phyloP scores from a whole-genome alignment of 2,888 invertebrate genomes.

The Drosophila formosana region DNA sequence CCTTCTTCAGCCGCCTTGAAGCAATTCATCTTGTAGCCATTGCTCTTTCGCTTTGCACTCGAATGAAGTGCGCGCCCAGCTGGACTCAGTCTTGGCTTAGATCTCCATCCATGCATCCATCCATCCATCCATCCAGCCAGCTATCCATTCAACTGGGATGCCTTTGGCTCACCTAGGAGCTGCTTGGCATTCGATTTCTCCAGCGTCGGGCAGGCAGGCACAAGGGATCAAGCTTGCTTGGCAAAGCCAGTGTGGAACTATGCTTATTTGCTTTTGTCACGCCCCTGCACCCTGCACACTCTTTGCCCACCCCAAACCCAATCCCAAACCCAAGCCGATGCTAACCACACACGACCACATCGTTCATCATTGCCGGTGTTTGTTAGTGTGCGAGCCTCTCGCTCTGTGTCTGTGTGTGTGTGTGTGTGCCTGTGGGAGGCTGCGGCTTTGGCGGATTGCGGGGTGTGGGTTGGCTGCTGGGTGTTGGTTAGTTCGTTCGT shows the following conservation, averaged over 20 bases:
- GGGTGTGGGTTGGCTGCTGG: slow-evolving; percentile 7
- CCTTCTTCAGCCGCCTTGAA: slow-evolving; percentile 36
- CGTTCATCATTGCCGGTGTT: slow-evolving; percentile 81
- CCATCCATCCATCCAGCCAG: slow-evolving; percentile 15
- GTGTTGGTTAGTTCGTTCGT: slow-evolving; percentile 54
- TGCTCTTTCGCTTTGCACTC: slow-evolving; percentile 28
- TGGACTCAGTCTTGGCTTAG: slow-evolving; percentile 21
- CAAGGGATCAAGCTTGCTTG: slow-evolving; percentile 51
- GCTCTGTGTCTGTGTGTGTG: slow-evolving; percentile 46
- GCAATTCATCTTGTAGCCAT: slow-evolving; percentile 68
- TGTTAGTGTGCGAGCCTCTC: slow-evolving; percentile 50
- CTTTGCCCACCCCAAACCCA: slow-evolving; percentile 7
- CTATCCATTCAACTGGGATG: slow-evolving; percentile 16
- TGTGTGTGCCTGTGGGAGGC: slow-evolving; percentile 49
- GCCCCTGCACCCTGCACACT: slow-evolving; percentile 41
- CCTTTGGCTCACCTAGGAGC: slow-evolving; percentile 29
- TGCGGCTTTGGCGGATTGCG: slow-evolving; percentile 12
- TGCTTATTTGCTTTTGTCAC: slow-evolving; percentile 69
- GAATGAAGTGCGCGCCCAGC: slow-evolving; percentile 43
- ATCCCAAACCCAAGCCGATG: slow-evolving; percentile 56
- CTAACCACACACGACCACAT: slow-evolving; percentile 81
- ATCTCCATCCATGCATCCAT: slow-evolving; percentile 35
- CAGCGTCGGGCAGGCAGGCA: slow-evolving; percentile 1
- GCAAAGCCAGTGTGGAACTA: slow-evolving; percentile 53
- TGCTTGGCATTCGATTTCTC: slow-evolving; percentile 50